phyloP scores from a whole-genome alignment of 2,113 vertebrate genomes.

The Melospiza melodia region DNA sequence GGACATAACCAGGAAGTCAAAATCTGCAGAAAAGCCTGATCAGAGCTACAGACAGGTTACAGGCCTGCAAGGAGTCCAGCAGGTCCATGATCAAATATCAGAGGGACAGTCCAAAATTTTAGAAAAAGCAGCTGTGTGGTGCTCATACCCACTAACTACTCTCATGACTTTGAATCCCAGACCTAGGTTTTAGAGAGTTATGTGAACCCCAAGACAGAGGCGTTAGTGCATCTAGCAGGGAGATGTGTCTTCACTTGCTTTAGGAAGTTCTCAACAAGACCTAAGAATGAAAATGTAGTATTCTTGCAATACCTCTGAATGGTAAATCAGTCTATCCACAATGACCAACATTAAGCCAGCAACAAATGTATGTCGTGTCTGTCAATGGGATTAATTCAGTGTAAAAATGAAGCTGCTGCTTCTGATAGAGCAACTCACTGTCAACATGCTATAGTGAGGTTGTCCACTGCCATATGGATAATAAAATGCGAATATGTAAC shows the following conservation, averaged over 20 bases:
- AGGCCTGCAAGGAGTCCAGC: background rate
- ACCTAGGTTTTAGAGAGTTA: background rate
- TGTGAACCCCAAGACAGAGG: background rate
- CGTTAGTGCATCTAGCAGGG: background rate
- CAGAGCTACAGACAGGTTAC: background rate
- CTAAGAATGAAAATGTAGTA: background rate
- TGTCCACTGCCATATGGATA: background rate
- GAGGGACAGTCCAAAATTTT: background rate
- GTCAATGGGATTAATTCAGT: slow-evolving; percentile 14
- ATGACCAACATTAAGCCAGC: background rate
- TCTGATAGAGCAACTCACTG: background rate
- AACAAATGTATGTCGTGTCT: background rate
- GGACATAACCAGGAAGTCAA: background rate
- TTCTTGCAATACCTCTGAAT: background rate
- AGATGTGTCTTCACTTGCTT: background rate
- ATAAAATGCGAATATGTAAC: background rate
- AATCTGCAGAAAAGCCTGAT: background rate
- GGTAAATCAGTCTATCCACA: background rate
- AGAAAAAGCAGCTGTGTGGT: background rate
- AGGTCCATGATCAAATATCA: background rate
- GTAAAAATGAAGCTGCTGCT: background rate
- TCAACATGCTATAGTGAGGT: background rate
- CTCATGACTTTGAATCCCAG: background rate
- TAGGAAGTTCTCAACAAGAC: background rate
- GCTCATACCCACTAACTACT: background rate